Evolutionary conservation across 1,140 invertebrate species (phyloP).

Genomic region (Magallana angulata): DNA sequence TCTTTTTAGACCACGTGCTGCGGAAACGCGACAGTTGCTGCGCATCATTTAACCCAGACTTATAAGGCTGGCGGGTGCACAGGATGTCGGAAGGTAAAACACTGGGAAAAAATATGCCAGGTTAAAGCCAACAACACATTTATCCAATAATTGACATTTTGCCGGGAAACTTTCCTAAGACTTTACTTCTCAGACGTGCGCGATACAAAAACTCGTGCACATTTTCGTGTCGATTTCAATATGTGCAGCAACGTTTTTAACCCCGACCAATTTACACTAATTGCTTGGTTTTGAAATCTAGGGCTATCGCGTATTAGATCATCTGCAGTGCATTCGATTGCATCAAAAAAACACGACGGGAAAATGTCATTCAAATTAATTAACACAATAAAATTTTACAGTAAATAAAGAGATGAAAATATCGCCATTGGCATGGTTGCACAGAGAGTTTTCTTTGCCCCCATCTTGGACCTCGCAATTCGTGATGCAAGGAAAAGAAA

Average conservation of each 20-base stretch:
- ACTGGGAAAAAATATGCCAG: background rate
- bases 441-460: background rate
- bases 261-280: too few relatives aligned
- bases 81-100: background rate
- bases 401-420: background rate
- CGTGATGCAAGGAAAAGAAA: slow-evolving; percentile 15
- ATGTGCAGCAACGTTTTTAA: too few relatives aligned
- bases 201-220: too few relatives aligned
- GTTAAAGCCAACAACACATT: background rate
- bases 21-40: background rate
- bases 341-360: background rate
- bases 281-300: too few relatives aligned
- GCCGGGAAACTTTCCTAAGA: background rate
- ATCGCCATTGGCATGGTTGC: background rate
- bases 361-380: too few relatives aligned
- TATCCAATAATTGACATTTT: background rate
- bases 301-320: background rate
- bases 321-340: background rate
- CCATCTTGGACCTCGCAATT: slow-evolving; percentile 29
- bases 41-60: background rate
- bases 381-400: background rate
- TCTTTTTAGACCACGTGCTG: background rate
- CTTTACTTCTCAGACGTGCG: too few relatives aligned
- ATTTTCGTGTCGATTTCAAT: too few relatives aligned
- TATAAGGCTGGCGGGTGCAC: background rate